These are phyloP conservation scores for Bubo bubo DNA, from an alignment of 2,113 vertebrate genomes.

Conservation along the genomic window DNA sequence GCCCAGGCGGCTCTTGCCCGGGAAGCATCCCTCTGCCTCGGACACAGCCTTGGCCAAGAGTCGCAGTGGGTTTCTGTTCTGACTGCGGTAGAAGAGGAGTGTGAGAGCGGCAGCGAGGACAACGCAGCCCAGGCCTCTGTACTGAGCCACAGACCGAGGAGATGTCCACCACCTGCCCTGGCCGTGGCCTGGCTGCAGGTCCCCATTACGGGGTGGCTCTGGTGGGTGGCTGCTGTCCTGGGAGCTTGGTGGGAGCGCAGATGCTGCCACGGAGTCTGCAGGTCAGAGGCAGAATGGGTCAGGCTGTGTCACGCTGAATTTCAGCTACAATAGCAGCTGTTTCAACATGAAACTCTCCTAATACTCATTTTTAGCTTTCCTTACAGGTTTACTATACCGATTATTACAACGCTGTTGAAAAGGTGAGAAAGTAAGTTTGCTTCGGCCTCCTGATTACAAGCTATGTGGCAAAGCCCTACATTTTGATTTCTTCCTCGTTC, in stretches of 20 bases:
- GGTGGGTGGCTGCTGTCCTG: rapidly evolving
- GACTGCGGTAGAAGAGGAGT: neutral
- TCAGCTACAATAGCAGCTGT: neutral
- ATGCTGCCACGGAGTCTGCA: rapidly evolving
- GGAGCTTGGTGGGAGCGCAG: neutral
- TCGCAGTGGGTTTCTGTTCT: neutral
- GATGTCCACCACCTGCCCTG: too few relatives aligned
- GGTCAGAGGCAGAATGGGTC: neutral
- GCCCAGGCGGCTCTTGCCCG: rapidly evolving
- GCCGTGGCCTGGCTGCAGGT: neutral
- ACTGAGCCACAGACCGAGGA: rapidly evolving
- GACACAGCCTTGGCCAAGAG: neutral
- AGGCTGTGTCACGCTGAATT: neutral
- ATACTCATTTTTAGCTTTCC: neutral
- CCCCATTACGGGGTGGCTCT: rapidly evolving
- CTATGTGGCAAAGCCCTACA: neutral
- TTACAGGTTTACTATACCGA: neutral
- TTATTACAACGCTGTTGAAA: neutral
- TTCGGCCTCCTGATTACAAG: neutral
- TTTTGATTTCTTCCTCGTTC: neutral
- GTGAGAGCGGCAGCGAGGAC: rapidly evolving
- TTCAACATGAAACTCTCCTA: neutral
- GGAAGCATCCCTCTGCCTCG: neutral
- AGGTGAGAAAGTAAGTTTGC: rapidly evolving
- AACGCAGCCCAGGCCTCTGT: neutral